phyloP scores from a whole-genome alignment of 1,140 invertebrate species.

The Drosophila subobscura region DNA sequence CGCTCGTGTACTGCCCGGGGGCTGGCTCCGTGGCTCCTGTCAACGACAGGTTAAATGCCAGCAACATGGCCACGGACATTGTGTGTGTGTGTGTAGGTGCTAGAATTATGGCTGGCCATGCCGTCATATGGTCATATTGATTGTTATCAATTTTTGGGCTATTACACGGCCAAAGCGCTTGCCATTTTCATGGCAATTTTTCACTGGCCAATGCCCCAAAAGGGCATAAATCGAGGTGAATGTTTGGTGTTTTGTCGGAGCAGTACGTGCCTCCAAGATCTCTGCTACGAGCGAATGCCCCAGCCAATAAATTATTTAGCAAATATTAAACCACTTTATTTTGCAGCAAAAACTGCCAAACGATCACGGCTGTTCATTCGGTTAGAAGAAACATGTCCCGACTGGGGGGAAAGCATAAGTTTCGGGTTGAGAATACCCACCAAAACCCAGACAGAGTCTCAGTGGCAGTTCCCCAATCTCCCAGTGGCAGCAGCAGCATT shows the following conservation, averaged over 20 bases:
- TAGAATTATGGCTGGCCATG: slow-evolving; percentile 20
- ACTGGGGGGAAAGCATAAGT: slow-evolving; percentile 2
- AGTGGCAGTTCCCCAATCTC: too few species aligned
- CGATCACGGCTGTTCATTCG: slow-evolving; percentile 16
- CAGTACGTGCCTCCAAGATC: background rate
- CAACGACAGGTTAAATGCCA: slow-evolving; percentile 78
- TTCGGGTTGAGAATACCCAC: too few species aligned
- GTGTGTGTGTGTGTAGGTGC: slow-evolving; percentile 8
- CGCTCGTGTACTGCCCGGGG: slow-evolving; percentile 1
- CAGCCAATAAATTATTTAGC: slow-evolving; percentile 24
- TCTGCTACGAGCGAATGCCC: background rate
- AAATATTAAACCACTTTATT: slow-evolving; percentile 29
- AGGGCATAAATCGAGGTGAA: slow-evolving; percentile 34
- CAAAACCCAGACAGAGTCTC: too few species aligned
- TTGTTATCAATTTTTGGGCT: slow-evolving; percentile 78
- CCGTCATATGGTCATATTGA: slow-evolving; percentile 73
- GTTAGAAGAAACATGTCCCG: slow-evolving; percentile 15
- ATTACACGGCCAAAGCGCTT: slow-evolving; percentile 72
- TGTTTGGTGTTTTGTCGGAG: background rate
- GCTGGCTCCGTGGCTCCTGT: slow-evolving; percentile 51
- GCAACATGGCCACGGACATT: slow-evolving; percentile 42
- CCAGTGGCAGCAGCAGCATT: background rate
- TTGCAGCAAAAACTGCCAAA: background rate
- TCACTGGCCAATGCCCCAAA: slow-evolving; percentile 42
- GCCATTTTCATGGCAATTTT: slow-evolving; percentile 74